Evolutionary conservation across 2,888 invertebrate species (phyloP).

Genomic region (Nesidiocoris tenuis): DNA sequence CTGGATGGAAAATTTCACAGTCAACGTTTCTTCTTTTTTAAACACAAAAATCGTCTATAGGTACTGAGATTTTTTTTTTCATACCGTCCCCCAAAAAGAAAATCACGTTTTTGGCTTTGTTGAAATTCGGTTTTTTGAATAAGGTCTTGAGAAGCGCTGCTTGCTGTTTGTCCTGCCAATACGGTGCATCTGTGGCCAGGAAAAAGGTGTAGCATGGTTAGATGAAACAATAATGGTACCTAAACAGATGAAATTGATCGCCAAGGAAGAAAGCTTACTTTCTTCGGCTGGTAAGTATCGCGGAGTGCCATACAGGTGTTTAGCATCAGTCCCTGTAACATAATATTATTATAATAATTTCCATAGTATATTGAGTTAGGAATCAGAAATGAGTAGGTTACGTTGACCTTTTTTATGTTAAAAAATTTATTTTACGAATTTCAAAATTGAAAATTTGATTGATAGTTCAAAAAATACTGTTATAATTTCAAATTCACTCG

Average conservation of each 20-base stretch:
- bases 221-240: background rate
- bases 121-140: constrained; percentile 56
- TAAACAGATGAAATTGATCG: background rate
- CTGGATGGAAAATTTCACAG: too few relatives aligned
- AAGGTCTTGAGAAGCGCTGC: constrained; percentile 7
- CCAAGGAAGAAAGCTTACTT: constrained; percentile 5
- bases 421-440: too few relatives aligned
- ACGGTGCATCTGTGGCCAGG: constrained; percentile 43
- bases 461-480: too few relatives aligned
- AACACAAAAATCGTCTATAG: too few relatives aligned
- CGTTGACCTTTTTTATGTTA: too few relatives aligned
- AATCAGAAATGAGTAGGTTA: too few relatives aligned
- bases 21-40: too few relatives aligned
- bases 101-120: constrained; percentile 76
- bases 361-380: too few relatives aligned
- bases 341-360: background rate
- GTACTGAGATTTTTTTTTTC: too few relatives aligned
- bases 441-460: too few relatives aligned
- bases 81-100: constrained; percentile 82
- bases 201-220: background rate
- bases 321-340: constrained; percentile 17
- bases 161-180: constrained; percentile 42
- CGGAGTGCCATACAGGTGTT: constrained; percentile 21
- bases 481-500: too few relatives aligned
- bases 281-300: constrained; percentile 13